Evolutionary conservation across 1,140 invertebrate genomes (phyloP).

Genomic region (Lepidotrigona ventralis): DNA sequence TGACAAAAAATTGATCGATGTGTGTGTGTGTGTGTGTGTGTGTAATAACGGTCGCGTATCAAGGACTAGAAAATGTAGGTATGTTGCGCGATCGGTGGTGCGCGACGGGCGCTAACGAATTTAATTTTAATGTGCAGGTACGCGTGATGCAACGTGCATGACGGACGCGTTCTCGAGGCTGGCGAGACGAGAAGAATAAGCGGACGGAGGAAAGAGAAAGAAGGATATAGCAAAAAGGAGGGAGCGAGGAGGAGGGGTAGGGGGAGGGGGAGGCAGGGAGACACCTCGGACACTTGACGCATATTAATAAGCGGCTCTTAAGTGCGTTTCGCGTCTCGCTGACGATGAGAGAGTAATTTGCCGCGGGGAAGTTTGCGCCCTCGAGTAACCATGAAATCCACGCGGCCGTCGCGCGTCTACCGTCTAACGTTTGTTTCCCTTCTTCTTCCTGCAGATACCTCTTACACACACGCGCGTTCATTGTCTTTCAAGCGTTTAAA

Average conservation of each 20-base stretch:
- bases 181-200: constrained; percentile 44
- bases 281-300: constrained; percentile 70
- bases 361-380: constrained; percentile 59
- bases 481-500: background rate
- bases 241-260: constrained; percentile 57
- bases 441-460: background rate
- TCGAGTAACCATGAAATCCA: constrained; percentile 48
- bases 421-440: constrained; percentile 15
- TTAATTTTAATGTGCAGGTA: constrained; percentile 60
- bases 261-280: constrained; percentile 59
- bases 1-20: background rate
- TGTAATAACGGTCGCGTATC: constrained; percentile 8
- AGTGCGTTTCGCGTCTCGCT: constrained; percentile 58
- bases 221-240: constrained; percentile 48
- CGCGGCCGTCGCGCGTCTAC: background rate
- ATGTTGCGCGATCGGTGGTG: constrained; percentile 14
- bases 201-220: constrained; percentile 63
- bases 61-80: constrained; percentile 41
- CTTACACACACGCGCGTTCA: too few relatives aligned
- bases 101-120: constrained; percentile 46
- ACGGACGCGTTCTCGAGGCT: constrained; percentile 52
- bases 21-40: too few relatives aligned
- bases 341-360: constrained; percentile 60
- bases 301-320: constrained; percentile 71
- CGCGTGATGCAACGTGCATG: constrained; percentile 57